Evolutionary conservation across 2,888 invertebrate genomes (phyloP).

Genomic region (Diarsia dahlii): DNA sequence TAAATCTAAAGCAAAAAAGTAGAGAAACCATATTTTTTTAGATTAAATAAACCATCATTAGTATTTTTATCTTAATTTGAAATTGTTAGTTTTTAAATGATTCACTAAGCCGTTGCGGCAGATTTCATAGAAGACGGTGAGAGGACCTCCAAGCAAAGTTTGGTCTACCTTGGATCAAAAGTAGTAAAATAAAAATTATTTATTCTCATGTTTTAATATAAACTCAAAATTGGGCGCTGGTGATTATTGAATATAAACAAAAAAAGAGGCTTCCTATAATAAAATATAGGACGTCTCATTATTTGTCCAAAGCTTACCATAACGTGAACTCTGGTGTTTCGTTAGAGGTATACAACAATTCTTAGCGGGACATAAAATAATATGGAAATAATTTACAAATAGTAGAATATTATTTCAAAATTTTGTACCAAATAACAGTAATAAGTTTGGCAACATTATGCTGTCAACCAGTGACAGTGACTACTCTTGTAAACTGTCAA

Average conservation of each 20-base stretch:
- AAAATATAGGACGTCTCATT: neutral
- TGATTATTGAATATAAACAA: neutral
- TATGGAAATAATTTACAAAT: neutral
- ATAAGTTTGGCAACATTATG: neutral
- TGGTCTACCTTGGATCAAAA: no score
- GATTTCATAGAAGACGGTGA: no score
- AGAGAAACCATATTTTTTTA: neutral
- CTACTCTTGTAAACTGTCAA: slow-evolving; percentile 1
- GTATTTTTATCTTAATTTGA: neutral
- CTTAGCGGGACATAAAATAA: neutral
- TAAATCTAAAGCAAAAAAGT: neutral
- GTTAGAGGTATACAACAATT: neutral
- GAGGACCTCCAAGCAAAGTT: no score
- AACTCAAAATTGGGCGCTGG: neutral
- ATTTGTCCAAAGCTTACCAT: neutral
- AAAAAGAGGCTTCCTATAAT: neutral
- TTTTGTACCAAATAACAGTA: neutral
- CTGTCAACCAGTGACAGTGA: no score
- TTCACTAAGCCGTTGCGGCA: neutral
- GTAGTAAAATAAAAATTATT: neutral
- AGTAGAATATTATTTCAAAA: neutral
- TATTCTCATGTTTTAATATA: neutral
- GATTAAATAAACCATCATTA: neutral
- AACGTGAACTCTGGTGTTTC: neutral
- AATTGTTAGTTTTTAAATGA: neutral